phyloP scores from a whole-genome alignment of 2,888 invertebrate species.

The Odontocerum albicorne region DNA sequence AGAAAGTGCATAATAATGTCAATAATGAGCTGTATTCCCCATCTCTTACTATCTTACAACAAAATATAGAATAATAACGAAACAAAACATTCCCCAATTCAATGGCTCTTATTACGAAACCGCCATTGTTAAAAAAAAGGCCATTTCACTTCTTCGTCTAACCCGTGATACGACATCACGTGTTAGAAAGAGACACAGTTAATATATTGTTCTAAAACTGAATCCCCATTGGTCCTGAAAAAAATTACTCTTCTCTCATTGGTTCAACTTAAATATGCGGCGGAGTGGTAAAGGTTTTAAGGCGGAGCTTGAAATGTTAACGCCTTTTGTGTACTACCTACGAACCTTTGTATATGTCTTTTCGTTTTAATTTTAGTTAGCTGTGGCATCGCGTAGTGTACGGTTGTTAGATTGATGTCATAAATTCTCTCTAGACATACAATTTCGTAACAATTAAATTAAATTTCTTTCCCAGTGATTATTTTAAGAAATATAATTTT shows the following conservation, averaged over 20 bases:
- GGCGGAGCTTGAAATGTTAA: background rate
- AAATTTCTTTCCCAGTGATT: too few species aligned
- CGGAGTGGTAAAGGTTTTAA: too few species aligned
- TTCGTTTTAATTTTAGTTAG: too few species aligned
- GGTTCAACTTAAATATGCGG: background rate
- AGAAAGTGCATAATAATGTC: constrained; percentile 22
- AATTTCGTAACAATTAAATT: too few species aligned
- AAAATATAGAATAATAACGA: background rate
- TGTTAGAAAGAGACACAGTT: constrained; percentile 15
- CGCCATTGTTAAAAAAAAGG: constrained; percentile 28
- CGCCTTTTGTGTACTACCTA: too few species aligned
- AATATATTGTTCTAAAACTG: background rate
- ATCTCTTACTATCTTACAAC: constrained; percentile 1
- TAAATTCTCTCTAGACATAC: too few species aligned
- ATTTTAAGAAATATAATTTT: too few species aligned
- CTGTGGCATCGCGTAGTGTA: too few species aligned
- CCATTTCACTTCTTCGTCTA: too few species aligned
- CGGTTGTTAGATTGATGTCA: too few species aligned
- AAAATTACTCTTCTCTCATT: constrained; percentile 6
- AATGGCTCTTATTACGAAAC: constrained; percentile 26
- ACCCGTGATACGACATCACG: too few species aligned
- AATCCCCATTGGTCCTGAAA: background rate
- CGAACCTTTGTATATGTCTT: too few species aligned
- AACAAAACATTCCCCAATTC: constrained; percentile 20
- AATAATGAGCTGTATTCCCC: constrained; percentile 16